A percentile compares a stretch with the other conserved stretches of the same genome.
phyloP scores from a whole-genome alignment of 2,888 invertebrate genomes.

The Heliconius erato region DNA sequence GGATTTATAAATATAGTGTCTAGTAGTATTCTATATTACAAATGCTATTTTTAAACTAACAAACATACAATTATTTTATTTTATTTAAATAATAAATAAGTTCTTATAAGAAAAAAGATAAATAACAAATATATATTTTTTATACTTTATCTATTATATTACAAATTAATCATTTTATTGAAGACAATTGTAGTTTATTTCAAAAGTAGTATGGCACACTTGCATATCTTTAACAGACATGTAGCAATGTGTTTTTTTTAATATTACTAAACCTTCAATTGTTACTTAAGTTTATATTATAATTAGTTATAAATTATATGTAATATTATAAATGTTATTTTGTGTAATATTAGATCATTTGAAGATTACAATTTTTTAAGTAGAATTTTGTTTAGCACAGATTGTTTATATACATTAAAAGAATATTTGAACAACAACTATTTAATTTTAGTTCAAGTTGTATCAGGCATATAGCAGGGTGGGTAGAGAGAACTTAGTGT shows the following conservation, averaged over 20 bases:
- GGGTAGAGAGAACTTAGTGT: neutral
- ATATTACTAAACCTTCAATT: slow-evolving; percentile 1
- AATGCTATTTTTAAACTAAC: neutral
- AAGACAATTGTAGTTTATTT: slow-evolving; percentile 13
- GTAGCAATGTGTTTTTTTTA: slow-evolving; percentile 12
- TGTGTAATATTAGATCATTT: neutral
- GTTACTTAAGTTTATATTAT: slow-evolving; percentile 14
- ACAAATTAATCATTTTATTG: neutral
- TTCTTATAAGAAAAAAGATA: neutral
- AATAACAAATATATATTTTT: neutral
- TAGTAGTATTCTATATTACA: neutral
- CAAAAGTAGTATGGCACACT: slow-evolving; percentile 1
- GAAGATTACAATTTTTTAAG: neutral
- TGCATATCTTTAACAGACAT: slow-evolving; percentile 19
- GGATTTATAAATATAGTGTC: slow-evolving; percentile 16
- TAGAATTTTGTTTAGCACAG: neutral
- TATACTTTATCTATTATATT: neutral
- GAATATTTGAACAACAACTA: too few species aligned
- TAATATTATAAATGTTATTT: neutral
- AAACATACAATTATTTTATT: neutral
- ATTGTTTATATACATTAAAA: neutral
- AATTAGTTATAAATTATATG: slow-evolving; percentile 12
- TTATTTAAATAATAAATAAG: neutral
- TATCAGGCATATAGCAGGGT: too few species aligned
- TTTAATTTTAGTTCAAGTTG: too few species aligned